Base-by-base conservation (phyloP, 2,888 invertebrate genomes). In the Aplocera efformata region DNA sequence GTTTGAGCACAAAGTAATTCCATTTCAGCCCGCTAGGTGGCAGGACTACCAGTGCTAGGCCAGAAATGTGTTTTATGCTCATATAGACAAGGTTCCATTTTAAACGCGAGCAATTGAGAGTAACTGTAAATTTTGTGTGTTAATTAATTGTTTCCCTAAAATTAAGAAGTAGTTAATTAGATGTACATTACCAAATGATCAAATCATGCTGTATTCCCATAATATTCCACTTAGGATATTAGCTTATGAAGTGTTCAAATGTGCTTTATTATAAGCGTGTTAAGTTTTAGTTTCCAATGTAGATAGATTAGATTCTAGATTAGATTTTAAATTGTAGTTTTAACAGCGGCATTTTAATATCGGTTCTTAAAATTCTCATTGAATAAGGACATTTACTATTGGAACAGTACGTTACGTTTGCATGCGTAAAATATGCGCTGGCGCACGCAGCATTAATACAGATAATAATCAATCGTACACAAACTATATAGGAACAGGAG, bases 21-120 rank as follows among this genome's bases (percentile, higher is more conserved):
- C 13, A 17, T 17, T 17, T 17, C 5, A 5, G 13, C 2, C 13
- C 17, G 26, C 13, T 17, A 17, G 13, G 13, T 17, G 13, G 13
- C 13, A 30, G 1, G 79, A 78, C 66, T 81, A 76, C 47, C 53
- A 74, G 56, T 64, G 64, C 79, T 63, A 65, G 42, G 36, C 45
- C 41, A 17, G 29, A 33, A 21, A 17, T 36, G 39, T 39, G 28
- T 32, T 33, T 17, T 43, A 34, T 24, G 13, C 13, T 17, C 13
- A 17, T 17, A 17, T 17, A 17, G 5, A 17, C 5, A 17, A 17
- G 13, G 13, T 17, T 17, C 5, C 2, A 17, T 17, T 3, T 17
- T 17, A 17, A 17, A 17, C n/a, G n/a, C n/a, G n/a, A n/a, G n/a
- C n/a, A n/a, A n/a, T n/a, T n/a, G n/a, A n/a, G n/a, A n/a, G n/a